Evolutionary conservation across 2,797 vertebrate genomes (phyloP).

Genomic region (Psittacula derbiana): DNA sequence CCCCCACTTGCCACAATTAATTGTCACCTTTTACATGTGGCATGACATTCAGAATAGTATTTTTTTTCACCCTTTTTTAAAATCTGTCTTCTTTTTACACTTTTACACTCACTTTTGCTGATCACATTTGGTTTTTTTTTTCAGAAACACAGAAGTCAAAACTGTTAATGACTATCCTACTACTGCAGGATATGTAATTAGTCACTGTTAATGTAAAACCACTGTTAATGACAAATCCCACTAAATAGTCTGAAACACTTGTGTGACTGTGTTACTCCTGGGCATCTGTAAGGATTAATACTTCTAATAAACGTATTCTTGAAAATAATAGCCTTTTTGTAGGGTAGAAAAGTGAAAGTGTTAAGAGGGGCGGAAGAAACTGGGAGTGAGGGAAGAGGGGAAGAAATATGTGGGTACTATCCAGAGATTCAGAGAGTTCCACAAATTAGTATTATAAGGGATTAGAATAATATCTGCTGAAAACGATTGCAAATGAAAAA

Average conservation of each 20-base stretch:
- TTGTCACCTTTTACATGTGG: not conserved
- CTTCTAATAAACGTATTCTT: not conserved
- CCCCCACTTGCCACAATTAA: not conserved
- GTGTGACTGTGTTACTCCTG: not conserved
- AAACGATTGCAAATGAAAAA: not conserved
- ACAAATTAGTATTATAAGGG: not conserved
- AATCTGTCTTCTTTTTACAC: not conserved
- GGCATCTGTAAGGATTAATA: not conserved
- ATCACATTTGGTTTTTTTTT: not conserved
- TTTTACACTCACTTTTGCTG: not conserved
- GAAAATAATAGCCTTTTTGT: not conserved
- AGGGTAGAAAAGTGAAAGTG: not conserved
- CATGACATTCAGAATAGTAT: not conserved
- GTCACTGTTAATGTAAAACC: not conserved
- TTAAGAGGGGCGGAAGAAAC: not conserved
- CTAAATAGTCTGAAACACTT: not conserved
- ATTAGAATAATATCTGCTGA: not conserved
- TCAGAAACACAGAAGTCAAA: not conserved
- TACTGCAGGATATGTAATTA: not conserved
- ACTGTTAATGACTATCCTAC: not conserved
- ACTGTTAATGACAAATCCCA: not conserved
- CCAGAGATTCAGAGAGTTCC: not conserved
- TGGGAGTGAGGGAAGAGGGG: accelerated
- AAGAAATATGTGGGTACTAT: accelerated
- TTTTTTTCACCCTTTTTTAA: not conserved